A percentile compares a stretch with the other conserved stretches of the same genome.
These are phyloP conservation scores for Nineta flava DNA, from an alignment of 2,888 invertebrate species.

Conservation along the genomic window DNA sequence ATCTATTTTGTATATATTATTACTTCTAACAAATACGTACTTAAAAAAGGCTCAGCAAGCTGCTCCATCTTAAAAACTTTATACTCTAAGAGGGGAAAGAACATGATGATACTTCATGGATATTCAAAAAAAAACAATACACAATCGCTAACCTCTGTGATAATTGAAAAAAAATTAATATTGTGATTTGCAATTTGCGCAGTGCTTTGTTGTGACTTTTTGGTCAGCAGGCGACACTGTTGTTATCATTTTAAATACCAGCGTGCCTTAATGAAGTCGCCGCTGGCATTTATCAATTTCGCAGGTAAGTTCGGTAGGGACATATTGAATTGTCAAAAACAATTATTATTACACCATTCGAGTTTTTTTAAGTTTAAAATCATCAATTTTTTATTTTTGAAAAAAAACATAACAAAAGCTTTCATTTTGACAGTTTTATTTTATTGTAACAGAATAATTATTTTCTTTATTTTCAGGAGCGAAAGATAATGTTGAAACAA, in stretches of 20 bases:
- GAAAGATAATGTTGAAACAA: no score
- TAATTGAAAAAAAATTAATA: background rate
- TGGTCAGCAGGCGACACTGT: background rate
- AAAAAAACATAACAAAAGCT: no score
- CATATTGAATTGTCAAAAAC: no score
- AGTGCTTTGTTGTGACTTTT: background rate
- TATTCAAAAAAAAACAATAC: background rate
- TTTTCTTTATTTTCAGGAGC: no score
- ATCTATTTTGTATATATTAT: background rate
- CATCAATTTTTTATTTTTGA: no score
- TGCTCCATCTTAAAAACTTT: background rate
- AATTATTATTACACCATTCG: no score
- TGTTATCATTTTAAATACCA: background rate
- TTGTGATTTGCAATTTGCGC: background rate
- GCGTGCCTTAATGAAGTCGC: background rate
- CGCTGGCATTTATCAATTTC: background rate
- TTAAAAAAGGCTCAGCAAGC: background rate
- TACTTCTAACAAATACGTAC: background rate
- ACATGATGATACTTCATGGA: background rate
- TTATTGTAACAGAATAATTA: no score
- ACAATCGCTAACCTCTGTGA: background rate
- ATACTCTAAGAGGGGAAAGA: background rate
- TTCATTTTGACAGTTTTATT: no score
- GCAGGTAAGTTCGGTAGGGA: background rate
- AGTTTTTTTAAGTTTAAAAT: no score